Conservation (phyloP, 2,888 invertebrate genomes). For the Rhyacophila evoluta region DNA sequence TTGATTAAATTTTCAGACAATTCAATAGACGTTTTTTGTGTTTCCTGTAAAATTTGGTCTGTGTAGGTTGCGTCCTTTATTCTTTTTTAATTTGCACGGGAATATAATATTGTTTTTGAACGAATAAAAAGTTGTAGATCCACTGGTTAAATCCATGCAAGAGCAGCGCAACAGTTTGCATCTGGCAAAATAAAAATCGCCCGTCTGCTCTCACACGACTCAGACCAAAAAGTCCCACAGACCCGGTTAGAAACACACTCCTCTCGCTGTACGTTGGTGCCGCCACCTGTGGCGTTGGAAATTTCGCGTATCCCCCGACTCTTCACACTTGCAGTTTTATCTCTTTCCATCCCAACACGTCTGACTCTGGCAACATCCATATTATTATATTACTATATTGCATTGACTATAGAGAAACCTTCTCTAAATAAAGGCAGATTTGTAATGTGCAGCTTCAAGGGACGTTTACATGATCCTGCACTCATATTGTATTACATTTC, state of each 20-base stretch:
- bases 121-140: not conserved
- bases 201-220: slow-evolving; percentile 8
- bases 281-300: slow-evolving; percentile 53
- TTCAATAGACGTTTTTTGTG: too few relatives aligned
- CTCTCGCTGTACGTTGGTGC: slow-evolving; percentile 38
- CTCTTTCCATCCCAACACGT: slow-evolving; percentile 31
- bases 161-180: slow-evolving; percentile 48
- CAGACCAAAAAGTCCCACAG: not conserved
- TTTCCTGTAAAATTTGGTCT: too few relatives aligned
- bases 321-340: slow-evolving; percentile 15
- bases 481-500: not conserved
- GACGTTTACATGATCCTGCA: not conserved
- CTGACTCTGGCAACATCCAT: slow-evolving; percentile 2
- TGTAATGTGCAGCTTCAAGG: not conserved
- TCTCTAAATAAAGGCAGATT: slow-evolving; percentile 8
- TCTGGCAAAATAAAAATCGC: slow-evolving; percentile 37
- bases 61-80: too few relatives aligned
- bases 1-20: too few relatives aligned
- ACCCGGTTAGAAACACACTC: slow-evolving; percentile 27
- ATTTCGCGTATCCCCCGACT: slow-evolving; percentile 45
- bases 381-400: not conserved
- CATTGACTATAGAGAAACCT: not conserved
- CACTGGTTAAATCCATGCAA: slow-evolving; percentile 31
- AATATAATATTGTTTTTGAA: too few relatives aligned
- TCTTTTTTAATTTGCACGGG: too few relatives aligned